Conservation (phyloP, 2,888 invertebrate genomes). For the Chrysopilus asiliformis region DNA sequence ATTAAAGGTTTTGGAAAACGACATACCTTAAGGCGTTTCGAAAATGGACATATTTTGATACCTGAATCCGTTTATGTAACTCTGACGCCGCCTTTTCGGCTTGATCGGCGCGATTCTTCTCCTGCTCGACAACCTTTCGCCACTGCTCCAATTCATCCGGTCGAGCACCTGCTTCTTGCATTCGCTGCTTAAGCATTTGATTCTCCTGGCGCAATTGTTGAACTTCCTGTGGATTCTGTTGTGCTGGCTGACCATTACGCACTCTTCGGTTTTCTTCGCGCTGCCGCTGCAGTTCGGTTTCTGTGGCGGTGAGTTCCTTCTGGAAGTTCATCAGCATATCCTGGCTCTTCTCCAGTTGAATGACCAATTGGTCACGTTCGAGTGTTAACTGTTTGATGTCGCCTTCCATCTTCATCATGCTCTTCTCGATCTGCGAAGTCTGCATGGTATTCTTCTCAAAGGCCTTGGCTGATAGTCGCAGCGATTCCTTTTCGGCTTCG, state of each 20-base stretch:
- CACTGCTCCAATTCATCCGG: conserved; percentile 66
- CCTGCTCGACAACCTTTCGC: conserved; percentile 64
- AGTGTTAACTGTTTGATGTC: conserved; percentile 75
- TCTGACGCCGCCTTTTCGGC: conserved; percentile 68
- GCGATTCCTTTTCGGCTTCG: conserved; percentile 59
- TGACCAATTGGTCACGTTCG: conserved; percentile 71
- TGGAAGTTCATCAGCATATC: conserved; percentile 90
- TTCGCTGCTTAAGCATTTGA: conserved; percentile 46
- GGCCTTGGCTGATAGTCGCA: conserved; percentile 62
- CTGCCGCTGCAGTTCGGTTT: conserved; percentile 67
- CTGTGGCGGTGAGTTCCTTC: conserved; percentile 72
- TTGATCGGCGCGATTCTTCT: conserved; percentile 63
- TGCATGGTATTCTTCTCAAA: conserved; percentile 67
- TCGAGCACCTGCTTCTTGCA: conserved; percentile 54
- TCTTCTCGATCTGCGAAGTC: conserved; percentile 71
- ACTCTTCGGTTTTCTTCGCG: conserved; percentile 49
- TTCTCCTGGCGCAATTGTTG: conserved; percentile 55
- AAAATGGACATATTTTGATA: conserved; percentile 17
- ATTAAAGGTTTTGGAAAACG: not conserved
- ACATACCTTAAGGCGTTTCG: not conserved
- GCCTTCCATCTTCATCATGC: conserved; percentile 69
- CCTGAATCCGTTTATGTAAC: conserved; percentile 65
- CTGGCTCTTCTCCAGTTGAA: conserved; percentile 83
- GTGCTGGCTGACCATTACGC: conserved; percentile 29
- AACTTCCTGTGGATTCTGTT: conserved; percentile 64